A percentile compares a stretch with the other conserved stretches of the same genome.
Evolutionary conservation across 2,797 vertebrate species (phyloP).

Genomic region (Nyctalus aviator): DNA sequence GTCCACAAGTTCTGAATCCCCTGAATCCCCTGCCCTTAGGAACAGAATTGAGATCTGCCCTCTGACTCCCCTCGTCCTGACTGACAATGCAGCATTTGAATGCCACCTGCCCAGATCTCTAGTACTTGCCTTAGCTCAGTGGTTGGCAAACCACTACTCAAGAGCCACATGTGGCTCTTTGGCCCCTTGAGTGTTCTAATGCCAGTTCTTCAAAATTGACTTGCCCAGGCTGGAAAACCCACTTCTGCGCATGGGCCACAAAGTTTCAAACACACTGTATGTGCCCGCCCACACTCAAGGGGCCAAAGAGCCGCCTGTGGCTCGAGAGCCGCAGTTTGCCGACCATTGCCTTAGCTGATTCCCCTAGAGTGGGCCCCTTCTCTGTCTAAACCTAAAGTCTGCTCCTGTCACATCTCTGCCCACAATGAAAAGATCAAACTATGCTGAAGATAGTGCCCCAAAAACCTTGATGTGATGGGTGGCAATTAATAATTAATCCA

Average conservation of each 20-base stretch:
- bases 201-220: no score
- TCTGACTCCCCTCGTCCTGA: not conserved
- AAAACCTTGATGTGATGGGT: not conserved
- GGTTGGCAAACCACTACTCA: no score
- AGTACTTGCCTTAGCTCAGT: not conserved
- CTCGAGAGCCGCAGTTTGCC: no score
- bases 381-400: not conserved
- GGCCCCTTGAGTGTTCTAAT: no score
- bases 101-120: not conserved
- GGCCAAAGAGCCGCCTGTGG: no score
- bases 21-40: not conserved
- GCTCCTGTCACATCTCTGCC: not conserved
- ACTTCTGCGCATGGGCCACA: no score
- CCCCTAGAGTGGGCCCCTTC: not conserved
- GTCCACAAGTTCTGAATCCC: not conserved
- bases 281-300: no score
- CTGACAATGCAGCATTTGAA: not conserved
- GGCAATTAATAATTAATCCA: slow-evolving; percentile 9
- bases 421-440: slow-evolving; percentile 16
- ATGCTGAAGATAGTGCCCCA: not conserved
- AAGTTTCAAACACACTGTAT: no score
- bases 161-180: no score
- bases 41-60: not conserved
- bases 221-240: no score
- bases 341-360: not conserved